These are phyloP conservation scores for Chamaetylas fuelleborni DNA, from an alignment of 2,113 vertebrate species.

Conservation along the genomic window DNA sequence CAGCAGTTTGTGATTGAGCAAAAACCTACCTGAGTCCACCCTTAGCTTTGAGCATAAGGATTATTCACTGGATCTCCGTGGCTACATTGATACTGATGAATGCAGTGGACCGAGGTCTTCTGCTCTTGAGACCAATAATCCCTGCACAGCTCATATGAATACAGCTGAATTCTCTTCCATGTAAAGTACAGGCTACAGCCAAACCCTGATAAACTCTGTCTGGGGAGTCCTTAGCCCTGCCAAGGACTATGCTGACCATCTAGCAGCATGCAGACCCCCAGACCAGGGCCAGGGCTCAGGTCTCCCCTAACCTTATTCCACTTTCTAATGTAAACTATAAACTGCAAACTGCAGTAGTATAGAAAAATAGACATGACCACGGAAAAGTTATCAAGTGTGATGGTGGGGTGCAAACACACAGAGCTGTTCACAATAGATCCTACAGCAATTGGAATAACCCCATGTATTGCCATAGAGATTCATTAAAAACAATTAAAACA, in stretches of 20 bases:
- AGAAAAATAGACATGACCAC: background rate
- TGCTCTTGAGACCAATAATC: background rate
- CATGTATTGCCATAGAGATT: background rate
- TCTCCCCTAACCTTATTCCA: background rate
- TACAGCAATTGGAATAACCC: background rate
- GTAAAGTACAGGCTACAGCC: background rate
- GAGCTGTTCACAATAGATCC: background rate
- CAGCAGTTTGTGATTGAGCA: background rate
- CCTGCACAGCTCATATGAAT: background rate
- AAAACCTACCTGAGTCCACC: background rate
- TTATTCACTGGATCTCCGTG: background rate
- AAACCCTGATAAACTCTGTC: background rate
- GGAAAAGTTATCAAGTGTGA: accelerated
- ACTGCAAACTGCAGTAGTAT: background rate
- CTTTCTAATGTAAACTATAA: background rate
- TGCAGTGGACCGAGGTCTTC: background rate
- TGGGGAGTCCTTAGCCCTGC: background rate
- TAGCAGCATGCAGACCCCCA: background rate
- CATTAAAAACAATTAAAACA: background rate
- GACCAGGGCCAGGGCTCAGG: background rate
- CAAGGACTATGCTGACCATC: background rate
- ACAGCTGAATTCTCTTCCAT: background rate
- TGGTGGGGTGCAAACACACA: background rate
- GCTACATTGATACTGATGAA: background rate
- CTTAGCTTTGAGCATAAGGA: background rate